A percentile compares a stretch with the other conserved stretches of the same genome.
These are phyloP conservation scores for Mesaphorura yosii DNA, from an alignment of 1,140 invertebrate species.

Conservation along the genomic window DNA sequence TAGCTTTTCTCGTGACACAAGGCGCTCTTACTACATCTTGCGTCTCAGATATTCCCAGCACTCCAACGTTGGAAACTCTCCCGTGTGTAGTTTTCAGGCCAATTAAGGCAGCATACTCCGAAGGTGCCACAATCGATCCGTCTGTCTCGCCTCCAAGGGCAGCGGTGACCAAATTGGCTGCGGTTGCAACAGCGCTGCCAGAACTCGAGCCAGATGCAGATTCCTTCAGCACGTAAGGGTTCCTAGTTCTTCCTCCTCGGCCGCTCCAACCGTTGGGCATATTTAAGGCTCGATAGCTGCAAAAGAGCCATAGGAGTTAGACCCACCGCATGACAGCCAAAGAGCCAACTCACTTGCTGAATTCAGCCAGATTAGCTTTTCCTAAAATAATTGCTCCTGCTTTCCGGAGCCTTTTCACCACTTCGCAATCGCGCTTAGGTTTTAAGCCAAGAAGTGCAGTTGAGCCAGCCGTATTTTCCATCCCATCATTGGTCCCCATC, in stretches of 20 bases:
- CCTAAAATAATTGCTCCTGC: constrained; percentile 17
- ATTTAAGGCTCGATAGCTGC: constrained; percentile 13
- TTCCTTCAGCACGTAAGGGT: constrained; percentile 3
- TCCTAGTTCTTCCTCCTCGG: constrained; percentile 12
- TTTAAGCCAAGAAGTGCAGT: constrained; percentile 11
- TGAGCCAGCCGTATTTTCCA: constrained; percentile 15
- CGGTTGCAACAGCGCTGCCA: constrained; percentile 11
- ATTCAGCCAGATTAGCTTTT: constrained; percentile 15
- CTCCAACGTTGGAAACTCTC: neutral
- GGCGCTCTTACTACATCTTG: constrained; percentile 20
- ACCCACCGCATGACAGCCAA: neutral
- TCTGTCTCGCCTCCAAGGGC: constrained; percentile 21
- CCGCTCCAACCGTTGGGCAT: constrained; percentile 21
- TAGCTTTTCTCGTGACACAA: too few species aligned
- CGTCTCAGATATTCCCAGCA: constrained; percentile 10
- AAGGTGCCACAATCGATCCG: constrained; percentile 12
- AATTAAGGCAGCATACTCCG: neutral
- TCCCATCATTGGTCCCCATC: constrained; percentile 14
- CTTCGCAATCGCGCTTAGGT: constrained; percentile 6
- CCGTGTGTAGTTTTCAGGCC: constrained; percentile 12
- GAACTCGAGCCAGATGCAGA: constrained; percentile 10
- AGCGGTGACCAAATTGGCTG: constrained; percentile 10
- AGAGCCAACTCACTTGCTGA: constrained; percentile 4
- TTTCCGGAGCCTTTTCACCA: constrained; percentile 4
- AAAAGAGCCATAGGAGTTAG: neutral